Evolutionary conservation across 2,113 vertebrate species (phyloP).

Genomic region (Isichthys henryi): DNA sequence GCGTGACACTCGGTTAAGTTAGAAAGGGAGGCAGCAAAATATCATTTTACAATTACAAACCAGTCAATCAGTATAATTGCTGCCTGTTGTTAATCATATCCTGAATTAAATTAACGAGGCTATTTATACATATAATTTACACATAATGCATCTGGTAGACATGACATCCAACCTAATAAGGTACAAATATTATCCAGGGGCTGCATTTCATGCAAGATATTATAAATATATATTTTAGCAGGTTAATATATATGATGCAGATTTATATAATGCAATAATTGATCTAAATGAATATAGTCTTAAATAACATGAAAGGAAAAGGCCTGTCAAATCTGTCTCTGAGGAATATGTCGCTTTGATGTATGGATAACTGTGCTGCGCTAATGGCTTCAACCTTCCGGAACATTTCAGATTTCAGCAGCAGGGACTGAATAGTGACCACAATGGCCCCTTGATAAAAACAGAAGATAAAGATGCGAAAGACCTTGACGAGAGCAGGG

Average conservation of each 20-base stretch:
- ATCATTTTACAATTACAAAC: background rate
- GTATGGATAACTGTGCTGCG: background rate
- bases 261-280: background rate
- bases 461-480: background rate
- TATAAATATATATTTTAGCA: background rate
- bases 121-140: constrained; percentile 18
- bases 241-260: background rate
- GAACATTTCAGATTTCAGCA: background rate
- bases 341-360: background rate
- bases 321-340: background rate
- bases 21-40: background rate
- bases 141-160: background rate
- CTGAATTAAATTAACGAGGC: constrained; percentile 8
- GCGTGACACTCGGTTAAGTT: background rate
- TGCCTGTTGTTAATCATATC: background rate
- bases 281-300: background rate
- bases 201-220: background rate
- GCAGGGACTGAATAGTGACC: background rate
- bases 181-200: background rate
- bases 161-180: constrained; percentile 1
- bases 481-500: too few species aligned
- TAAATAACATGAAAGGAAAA: background rate
- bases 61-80: constrained; percentile 6
- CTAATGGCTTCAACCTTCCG: background rate
- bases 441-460: background rate